Evolutionary conservation across 2,888 invertebrate species (phyloP), one percentile per base, ranked within the genome.

Genomic region (Strigamia transsilvanica): DNA sequence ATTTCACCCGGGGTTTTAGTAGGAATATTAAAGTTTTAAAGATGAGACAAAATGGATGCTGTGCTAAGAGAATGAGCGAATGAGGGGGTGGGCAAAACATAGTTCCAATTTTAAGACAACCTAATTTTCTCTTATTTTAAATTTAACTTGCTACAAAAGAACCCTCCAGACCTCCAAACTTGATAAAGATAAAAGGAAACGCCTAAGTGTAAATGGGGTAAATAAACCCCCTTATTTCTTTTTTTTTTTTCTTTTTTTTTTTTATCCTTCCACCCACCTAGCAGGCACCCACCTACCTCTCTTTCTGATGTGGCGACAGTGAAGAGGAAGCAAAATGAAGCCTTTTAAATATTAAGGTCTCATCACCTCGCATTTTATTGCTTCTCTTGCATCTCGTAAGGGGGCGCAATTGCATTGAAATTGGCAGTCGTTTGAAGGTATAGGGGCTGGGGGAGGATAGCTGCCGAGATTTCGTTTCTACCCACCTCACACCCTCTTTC

Each of bases 291-390:
- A 27, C 27, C 27, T 3, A 27, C 2, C 27, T 3, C 42, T 42
- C 15, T n/a, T n/a, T 46, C 9, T 27, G 32, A 73, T 27, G 73
- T 73, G 73, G 73, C 73, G 73, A 73, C 73, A 73, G 73, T 73
- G 73, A 73, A 73, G 73, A 73, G 32, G 73, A 73, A 73, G 73
- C 73, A 73, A 73, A 73, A 27, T 73, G 73, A 73, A 73, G 73
- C 73, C 73, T 73, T 73, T 73, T 73, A 73, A 73, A 73, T 73
- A 73, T 73, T 73, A 73, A 73, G 73, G 73, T 73, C 73, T 73
- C 73, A 73, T 73, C 73, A 73, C 73, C 73, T 73, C 73, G 73
- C 73, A 73, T 73, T 73, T 73, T 73, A 73, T 73, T 73, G 73
- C 73, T 73, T 73, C 73, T 73, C 73, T 73, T 73, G 73, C 73